These are phyloP conservation scores for Daubentonia madagascariensis DNA, from an alignment of 2,113 vertebrate genomes.

Conservation along the genomic window DNA sequence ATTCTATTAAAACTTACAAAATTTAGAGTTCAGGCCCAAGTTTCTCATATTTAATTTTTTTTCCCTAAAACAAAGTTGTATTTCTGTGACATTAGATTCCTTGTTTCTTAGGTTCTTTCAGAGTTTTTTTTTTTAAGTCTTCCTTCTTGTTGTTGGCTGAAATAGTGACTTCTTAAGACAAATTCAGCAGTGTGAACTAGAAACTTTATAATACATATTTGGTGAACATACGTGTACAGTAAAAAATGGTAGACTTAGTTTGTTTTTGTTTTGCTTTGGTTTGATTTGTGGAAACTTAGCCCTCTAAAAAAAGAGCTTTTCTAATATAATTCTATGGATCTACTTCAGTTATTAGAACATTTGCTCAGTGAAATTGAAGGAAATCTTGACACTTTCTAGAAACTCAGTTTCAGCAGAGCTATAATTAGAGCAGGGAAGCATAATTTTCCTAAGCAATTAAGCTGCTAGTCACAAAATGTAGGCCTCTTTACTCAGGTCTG, in stretches of 20 bases:
- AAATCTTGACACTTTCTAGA: not conserved
- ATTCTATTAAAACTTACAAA: not conserved
- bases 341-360: not conserved
- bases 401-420: not conserved
- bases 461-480: not conserved
- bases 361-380: not conserved
- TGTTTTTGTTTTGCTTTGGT: constrained; percentile 11
- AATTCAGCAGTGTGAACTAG: not conserved
- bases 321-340: not conserved
- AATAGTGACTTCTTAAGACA: not conserved
- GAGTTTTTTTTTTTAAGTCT: not conserved
- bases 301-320: not conserved
- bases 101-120: not conserved
- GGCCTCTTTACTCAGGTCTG: not conserved
- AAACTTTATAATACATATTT: not conserved
- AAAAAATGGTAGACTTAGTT: not conserved
- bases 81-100: not conserved
- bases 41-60: not conserved
- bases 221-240: not conserved
- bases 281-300: not conserved
- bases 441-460: not conserved
- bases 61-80: not conserved
- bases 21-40: not conserved
- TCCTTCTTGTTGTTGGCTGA: not conserved
- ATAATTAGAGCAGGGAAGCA: not conserved